Evolutionary conservation across 2,797 vertebrate species (phyloP), one percentile per base, ranked within the genome.

Genomic region (Parauchenoglanis ngamensis): DNA sequence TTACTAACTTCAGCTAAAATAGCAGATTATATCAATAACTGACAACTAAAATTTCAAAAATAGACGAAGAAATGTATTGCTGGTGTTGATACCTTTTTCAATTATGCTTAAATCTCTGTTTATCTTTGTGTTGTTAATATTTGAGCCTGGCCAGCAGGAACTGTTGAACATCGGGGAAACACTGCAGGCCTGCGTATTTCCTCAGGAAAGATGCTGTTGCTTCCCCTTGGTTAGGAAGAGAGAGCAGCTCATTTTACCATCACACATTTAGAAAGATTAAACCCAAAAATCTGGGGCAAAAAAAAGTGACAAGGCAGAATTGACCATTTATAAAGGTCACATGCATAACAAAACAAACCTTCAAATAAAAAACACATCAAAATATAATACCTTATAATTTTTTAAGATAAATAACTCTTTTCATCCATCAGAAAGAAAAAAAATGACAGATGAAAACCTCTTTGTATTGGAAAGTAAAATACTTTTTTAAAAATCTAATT

Each of bases 241-340:
- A 84, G 19, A 35, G 35, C 67, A 31, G 73, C 63, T 80, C 40
- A 54, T 84, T 88, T 86, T 88, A 73, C 84, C 57, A 57, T 87
- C 68, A 82, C 72, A 87, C 81, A 89, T 54, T 85, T 78, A 76
- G 52, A 80, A 85, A 85, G 59, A 87, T 85, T 88, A 75, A 86
- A 68, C 25, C 61, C 25, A 31, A 67, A 68, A 0, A 63, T 54
- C 46, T 25, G 61, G 75, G 84, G 78, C 40, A 59, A 87, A 80
- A 80, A 87, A 88, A 82, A 77, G 78, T 65, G 77, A 88, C 82
- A 76, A 88, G 59, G 84, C 40, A 77, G 86, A 86, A 82, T 59
- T 65, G 28, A 80, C 15, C 46, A 77, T 83, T 77, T 67, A 80
- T 61, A 84, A 63, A 81, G 25, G 61, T 52, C 40, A 70, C 15